Evolutionary conservation across 2,797 vertebrate species (phyloP).

Genomic region (Sebastes aleutianus): DNA sequence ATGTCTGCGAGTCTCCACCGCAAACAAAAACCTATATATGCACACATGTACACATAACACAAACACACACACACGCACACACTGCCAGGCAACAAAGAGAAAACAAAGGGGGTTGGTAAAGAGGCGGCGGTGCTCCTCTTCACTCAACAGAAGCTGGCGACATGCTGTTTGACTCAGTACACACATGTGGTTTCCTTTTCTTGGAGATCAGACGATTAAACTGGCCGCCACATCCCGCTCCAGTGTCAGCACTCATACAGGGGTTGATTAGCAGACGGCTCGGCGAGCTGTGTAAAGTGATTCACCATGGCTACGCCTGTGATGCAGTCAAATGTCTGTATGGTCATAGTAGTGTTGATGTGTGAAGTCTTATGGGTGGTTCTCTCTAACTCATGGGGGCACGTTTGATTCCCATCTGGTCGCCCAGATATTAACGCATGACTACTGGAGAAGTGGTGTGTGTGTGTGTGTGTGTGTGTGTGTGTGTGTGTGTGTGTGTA

Average conservation of each 20-base stretch:
- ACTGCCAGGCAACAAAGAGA: slow-evolving; percentile 21
- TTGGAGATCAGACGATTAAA: slow-evolving; percentile 29
- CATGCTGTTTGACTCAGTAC: neutral
- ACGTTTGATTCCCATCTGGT: neutral
- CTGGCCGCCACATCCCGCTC: slow-evolving; percentile 15
- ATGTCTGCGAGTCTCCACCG: slow-evolving; percentile 48
- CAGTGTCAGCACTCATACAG: neutral
- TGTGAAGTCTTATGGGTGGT: slow-evolving; percentile 13
- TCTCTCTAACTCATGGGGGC: neutral
- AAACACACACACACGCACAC: slow-evolving; percentile 25
- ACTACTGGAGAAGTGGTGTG: neutral
- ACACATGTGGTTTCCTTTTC: slow-evolving; percentile 47
- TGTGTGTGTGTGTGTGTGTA: too few relatives aligned
- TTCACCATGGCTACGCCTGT: slow-evolving; percentile 9
- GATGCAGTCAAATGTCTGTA: neutral
- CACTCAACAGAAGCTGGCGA: slow-evolving; percentile 6
- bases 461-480: neutral
- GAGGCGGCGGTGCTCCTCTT: neutral
- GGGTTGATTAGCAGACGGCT: neutral
- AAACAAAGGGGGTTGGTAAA: slow-evolving; percentile 6
- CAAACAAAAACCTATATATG: slow-evolving; percentile 35
- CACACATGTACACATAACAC: slow-evolving; percentile 6
- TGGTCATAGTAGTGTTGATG: neutral
- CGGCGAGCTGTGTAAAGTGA: slow-evolving; percentile 7
- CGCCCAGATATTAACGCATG: neutral